phyloP scores from a whole-genome alignment of 1,140 invertebrate genomes.

The Philopotamus ludificatus region DNA sequence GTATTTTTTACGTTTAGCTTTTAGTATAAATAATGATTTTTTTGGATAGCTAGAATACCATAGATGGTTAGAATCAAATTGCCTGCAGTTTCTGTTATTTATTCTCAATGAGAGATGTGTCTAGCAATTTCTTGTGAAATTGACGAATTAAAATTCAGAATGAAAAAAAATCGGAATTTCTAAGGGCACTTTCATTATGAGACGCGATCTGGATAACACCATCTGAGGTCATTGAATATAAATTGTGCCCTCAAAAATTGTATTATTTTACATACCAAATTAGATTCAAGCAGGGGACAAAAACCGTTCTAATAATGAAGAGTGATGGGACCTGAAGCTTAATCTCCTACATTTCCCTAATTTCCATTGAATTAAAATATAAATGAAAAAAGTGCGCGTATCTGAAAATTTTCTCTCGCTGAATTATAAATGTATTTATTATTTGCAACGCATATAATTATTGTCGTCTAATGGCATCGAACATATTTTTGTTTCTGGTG shows the following conservation, averaged over 20 bases:
- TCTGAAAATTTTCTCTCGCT: not conserved
- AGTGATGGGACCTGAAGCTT: not conserved
- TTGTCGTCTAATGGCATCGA: too few species aligned
- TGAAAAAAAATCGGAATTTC: too few species aligned
- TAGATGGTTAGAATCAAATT: too few species aligned
- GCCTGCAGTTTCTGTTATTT: too few species aligned
- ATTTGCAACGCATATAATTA: not conserved
- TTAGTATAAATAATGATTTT: too few species aligned
- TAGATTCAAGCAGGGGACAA: not conserved
- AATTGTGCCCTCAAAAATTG: not conserved
- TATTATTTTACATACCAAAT: not conserved
- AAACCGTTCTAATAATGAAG: not conserved
- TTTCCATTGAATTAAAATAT: not conserved
- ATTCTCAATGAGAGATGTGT: too few species aligned
- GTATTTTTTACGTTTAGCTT: too few species aligned
- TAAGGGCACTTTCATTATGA: not conserved
- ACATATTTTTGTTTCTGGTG: conserved; percentile 18
- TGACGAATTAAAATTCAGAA: too few species aligned
- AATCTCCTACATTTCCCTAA: not conserved
- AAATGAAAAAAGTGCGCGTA: not conserved
- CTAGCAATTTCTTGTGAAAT: too few species aligned
- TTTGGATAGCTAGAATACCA: too few species aligned
- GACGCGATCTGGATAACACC: not conserved
- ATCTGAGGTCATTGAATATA: not conserved
- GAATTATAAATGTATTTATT: not conserved